Percentiles rank a stretch among this genome's conserved stretches.
Evolutionary conservation across 2,888 invertebrate species (phyloP).

Genomic region (Tetropium fuscum): DNA sequence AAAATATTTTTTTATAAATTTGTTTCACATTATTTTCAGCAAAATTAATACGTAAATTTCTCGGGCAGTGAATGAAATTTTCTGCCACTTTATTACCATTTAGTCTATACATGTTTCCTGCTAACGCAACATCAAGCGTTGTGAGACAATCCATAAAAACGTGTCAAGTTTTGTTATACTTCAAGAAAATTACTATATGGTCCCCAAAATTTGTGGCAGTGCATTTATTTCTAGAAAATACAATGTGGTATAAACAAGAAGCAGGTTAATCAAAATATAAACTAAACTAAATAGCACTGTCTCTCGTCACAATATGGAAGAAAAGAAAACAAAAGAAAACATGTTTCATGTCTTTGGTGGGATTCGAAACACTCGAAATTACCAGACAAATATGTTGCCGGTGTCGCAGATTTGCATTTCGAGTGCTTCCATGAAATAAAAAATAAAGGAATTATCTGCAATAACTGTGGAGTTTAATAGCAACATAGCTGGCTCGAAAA

Average conservation of each 20-base stretch:
- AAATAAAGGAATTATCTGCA: slow-evolving; percentile 39
- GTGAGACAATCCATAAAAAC: too few relatives aligned
- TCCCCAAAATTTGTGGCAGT: slow-evolving; percentile 19
- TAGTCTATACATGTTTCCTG: too few relatives aligned
- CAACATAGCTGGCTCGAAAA: slow-evolving; percentile 61
- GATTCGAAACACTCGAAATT: slow-evolving; percentile 17
- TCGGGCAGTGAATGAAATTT: too few relatives aligned
- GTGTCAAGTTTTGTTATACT: too few relatives aligned
- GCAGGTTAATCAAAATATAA: slow-evolving; percentile 41
- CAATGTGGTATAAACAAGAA: slow-evolving; percentile 39
- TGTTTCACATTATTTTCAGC: neutral
- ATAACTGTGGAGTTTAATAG: slow-evolving; percentile 56
- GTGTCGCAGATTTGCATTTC: neutral
- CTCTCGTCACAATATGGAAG: slow-evolving; percentile 32
- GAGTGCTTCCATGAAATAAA: slow-evolving; percentile 9
- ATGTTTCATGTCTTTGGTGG: slow-evolving; percentile 8
- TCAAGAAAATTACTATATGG: too few relatives aligned
- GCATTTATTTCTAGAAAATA: slow-evolving; percentile 24
- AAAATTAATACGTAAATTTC: too few relatives aligned
- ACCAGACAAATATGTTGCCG: neutral
- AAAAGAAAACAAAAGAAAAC: slow-evolving; percentile 21
- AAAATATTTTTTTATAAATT: neutral
- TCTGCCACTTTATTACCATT: too few relatives aligned
- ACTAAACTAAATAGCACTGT: slow-evolving; percentile 45
- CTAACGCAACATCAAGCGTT: too few relatives aligned